These are phyloP conservation scores for Rhombomys opimus DNA, from an alignment of 2,113 vertebrate genomes.

Conservation along the genomic window DNA sequence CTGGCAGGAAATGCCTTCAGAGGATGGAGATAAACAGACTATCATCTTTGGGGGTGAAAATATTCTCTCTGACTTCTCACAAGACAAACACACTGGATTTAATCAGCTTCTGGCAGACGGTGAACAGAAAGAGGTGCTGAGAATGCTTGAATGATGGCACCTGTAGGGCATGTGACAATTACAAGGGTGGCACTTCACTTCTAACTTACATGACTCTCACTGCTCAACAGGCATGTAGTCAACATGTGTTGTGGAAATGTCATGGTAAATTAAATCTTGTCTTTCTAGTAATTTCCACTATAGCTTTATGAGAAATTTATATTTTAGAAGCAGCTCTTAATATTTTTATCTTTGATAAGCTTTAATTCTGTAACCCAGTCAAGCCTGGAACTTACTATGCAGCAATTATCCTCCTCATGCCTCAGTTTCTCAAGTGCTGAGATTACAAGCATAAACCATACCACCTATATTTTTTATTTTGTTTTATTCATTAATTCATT, in stretches of 20 bases:
- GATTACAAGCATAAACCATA: not conserved
- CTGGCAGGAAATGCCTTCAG: conserved; percentile 82
- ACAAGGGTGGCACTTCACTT: not conserved
- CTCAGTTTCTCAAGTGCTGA: not conserved
- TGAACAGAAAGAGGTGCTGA: conserved; percentile 32
- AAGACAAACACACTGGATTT: conserved; percentile 66
- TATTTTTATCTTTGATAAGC: not conserved
- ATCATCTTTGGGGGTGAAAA: conserved; percentile 63
- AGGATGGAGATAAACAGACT: conserved; percentile 81
- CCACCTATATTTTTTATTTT: too few species aligned
- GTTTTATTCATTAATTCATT: too few species aligned
- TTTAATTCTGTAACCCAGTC: not conserved
- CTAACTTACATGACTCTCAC: not conserved
- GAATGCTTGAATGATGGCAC: not conserved
- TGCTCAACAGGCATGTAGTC: not conserved
- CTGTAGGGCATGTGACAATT: not conserved
- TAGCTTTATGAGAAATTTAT: conserved; percentile 32
- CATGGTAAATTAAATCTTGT: conserved; percentile 15
- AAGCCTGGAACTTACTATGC: not conserved
- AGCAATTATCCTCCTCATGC: not conserved
- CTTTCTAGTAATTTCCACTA: conserved; percentile 48
- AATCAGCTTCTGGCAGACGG: conserved; percentile 14
- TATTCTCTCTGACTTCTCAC: conserved; percentile 64
- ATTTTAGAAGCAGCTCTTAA: conserved; percentile 26
- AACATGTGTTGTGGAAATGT: not conserved